Evolutionary conservation across 2,113 vertebrate genomes (phyloP).

Genomic region (Sturnus vulgaris): DNA sequence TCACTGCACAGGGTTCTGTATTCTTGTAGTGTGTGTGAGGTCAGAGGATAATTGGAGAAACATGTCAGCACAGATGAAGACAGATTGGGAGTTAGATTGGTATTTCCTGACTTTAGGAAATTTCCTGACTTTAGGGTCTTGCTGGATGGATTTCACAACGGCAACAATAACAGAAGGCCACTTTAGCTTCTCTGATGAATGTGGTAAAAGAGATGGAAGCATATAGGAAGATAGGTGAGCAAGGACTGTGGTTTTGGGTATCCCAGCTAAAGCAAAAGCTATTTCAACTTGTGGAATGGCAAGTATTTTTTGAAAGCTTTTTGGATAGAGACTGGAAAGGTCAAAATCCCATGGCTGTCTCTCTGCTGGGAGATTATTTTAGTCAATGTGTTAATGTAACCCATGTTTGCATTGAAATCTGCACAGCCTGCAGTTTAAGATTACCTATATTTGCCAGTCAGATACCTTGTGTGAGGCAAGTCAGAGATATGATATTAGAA

Average conservation of each 20-base stretch:
- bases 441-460: neutral
- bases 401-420: neutral
- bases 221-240: neutral
- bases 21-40: neutral
- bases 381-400: neutral
- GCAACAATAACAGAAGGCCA: neutral
- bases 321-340: neutral
- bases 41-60: neutral
- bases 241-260: neutral
- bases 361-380: neutral
- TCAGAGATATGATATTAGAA: neutral
- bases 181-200: neutral
- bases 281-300: neutral
- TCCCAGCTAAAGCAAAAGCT: neutral
- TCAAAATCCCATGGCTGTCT: neutral
- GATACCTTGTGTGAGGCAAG: neutral
- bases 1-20: neutral
- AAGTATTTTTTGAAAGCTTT: neutral
- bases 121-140: neutral
- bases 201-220: neutral
- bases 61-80: neutral
- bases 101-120: neutral
- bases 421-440: neutral
- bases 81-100: neutral
- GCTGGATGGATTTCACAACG: neutral